These are phyloP conservation scores for Monodelphis domestica DNA, from an alignment of 2,797 vertebrate genomes.

Conservation along the genomic window DNA sequence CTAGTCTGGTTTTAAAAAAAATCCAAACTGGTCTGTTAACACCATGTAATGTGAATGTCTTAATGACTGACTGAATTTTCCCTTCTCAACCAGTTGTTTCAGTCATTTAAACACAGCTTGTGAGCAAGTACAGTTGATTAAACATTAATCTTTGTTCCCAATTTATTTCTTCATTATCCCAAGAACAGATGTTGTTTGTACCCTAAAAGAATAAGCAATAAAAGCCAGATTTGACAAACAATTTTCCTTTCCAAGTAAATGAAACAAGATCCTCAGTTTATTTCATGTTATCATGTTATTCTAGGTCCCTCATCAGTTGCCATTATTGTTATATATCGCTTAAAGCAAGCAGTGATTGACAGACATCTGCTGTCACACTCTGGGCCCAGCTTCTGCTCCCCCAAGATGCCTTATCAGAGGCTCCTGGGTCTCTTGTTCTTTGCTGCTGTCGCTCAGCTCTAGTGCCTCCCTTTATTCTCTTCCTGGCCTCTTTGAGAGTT, in stretches of 20 bases:
- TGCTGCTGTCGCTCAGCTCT: neutral
- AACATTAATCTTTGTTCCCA: neutral
- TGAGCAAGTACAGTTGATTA: neutral
- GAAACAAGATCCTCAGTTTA: neutral
- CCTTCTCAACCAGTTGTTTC: neutral
- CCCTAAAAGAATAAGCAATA: neutral
- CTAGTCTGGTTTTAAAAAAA: neutral
- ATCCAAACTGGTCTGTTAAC: neutral
- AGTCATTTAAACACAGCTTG: neutral
- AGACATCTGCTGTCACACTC: neutral
- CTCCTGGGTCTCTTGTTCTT: neutral
- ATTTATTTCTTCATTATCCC: neutral
- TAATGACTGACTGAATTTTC: neutral
- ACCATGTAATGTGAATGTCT: neutral
- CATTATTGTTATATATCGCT: neutral
- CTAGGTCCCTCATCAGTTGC: neutral
- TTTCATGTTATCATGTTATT: neutral
- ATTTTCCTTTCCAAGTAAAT: neutral
- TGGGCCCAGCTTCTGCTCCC: neutral
- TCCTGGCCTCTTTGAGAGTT: neutral
- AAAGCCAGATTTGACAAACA: neutral
- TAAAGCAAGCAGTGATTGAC: neutral
- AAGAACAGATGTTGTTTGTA: neutral
- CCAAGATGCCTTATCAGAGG: neutral
- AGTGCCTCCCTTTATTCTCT: neutral